Evolutionary conservation across 2,113 vertebrate genomes (phyloP).

Genomic region (Xyliphius kryptos): DNA sequence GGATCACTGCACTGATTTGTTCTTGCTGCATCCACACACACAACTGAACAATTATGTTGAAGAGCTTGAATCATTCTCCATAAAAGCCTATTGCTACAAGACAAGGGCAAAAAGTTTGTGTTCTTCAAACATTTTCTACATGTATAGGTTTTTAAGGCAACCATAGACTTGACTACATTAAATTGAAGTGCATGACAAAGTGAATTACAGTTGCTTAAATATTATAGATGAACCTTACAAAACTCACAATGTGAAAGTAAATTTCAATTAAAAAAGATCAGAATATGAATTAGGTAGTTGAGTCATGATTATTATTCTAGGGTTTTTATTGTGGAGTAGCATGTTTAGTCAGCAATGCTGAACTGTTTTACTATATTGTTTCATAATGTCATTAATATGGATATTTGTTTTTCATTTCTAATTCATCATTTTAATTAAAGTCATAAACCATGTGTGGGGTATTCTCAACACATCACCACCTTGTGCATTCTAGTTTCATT

Average conservation of each 20-base stretch:
- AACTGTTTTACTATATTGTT: too few relatives aligned
- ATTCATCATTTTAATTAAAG: too few relatives aligned
- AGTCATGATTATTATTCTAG: not conserved
- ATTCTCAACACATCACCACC: too few relatives aligned
- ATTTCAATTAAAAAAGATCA: not conserved
- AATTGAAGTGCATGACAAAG: not conserved
- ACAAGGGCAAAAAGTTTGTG: not conserved
- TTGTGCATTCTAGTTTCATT: too few relatives aligned
- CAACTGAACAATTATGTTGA: constrained; percentile 19
- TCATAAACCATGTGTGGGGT: too few relatives aligned
- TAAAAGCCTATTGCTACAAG: not conserved
- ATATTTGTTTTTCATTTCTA: too few relatives aligned
- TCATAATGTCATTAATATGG: too few relatives aligned
- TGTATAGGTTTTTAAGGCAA: not conserved
- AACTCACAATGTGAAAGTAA: not conserved
- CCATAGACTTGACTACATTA: not conserved
- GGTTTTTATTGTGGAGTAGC: too few relatives aligned
- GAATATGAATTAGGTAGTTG: not conserved
- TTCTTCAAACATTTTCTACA: not conserved
- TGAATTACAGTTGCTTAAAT: not conserved
- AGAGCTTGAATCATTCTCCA: constrained; percentile 16
- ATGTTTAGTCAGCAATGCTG: too few relatives aligned
- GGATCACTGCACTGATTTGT: constrained; percentile 21
- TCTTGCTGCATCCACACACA: constrained; percentile 4
- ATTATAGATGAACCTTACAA: not conserved